Conservation (phyloP, 2,113 vertebrate genomes). For the Isichthys henryi region DNA sequence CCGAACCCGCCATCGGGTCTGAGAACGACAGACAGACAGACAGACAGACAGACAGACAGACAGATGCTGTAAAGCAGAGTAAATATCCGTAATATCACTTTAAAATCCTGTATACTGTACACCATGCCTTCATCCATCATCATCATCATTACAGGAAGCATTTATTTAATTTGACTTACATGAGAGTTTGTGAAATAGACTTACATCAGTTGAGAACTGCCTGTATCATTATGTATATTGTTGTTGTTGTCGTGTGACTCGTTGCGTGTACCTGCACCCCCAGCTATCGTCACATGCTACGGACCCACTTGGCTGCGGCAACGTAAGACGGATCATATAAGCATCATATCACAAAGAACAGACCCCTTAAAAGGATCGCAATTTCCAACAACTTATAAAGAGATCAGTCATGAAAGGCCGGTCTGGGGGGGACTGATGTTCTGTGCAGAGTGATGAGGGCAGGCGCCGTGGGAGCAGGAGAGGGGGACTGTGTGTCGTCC, state of each 20-base stretch:
- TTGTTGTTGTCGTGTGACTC: not conserved
- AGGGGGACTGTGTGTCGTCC: not conserved
- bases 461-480: not conserved
- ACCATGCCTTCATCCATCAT: not conserved
- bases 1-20: not conserved
- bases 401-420: constrained; percentile 16
- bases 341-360: constrained; percentile 7
- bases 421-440: not conserved
- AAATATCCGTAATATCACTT: not conserved
- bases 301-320: not conserved
- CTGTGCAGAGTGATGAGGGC: not conserved
- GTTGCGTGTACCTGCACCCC: not conserved
- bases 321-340: not conserved
- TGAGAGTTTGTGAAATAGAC: not conserved
- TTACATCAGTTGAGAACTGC: not conserved
- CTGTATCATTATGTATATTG: not conserved
- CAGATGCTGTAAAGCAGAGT: not conserved
- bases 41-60: not conserved
- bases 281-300: not conserved
- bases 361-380: constrained; percentile 25
- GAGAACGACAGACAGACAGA: not conserved
- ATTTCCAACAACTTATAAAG: constrained; percentile 15
- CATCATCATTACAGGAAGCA: not conserved
- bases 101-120: not conserved
- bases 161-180: not conserved